phyloP scores from a whole-genome alignment of 2,797 vertebrate genomes.

The Sorex maritimensis region DNA sequence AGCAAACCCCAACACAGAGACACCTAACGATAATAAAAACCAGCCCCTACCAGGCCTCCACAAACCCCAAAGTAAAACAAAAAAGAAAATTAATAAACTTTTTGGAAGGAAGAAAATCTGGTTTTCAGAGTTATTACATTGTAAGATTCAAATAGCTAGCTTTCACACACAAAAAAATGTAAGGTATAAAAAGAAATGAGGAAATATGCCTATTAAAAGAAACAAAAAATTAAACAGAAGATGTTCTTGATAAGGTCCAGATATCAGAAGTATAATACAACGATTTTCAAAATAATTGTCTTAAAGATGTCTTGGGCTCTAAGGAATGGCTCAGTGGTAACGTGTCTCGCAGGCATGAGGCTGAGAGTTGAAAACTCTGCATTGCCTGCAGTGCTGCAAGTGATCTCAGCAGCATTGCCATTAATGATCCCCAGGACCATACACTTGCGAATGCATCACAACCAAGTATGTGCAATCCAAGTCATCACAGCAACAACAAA shows the following conservation, averaged over 20 bases:
- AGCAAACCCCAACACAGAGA: not conserved
- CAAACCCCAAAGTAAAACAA: too few species aligned
- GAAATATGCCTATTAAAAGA: not conserved
- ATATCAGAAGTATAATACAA: not conserved
- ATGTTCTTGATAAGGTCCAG: not conserved
- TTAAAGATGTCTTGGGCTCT: not conserved
- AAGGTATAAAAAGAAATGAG: not conserved
- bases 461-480: too few species aligned
- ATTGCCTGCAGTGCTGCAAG: too few species aligned
- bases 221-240: slow-evolving; percentile 6
- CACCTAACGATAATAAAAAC: not conserved
- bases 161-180: not conserved
- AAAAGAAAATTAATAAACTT: not conserved
- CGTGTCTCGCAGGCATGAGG: too few species aligned
- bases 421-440: too few species aligned
- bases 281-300: not conserved
- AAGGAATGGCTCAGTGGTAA: too few species aligned
- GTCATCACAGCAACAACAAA: too few species aligned
- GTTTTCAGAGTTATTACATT: not conserved
- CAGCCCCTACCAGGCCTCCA: too few species aligned
- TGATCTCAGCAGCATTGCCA: too few species aligned
- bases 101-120: not conserved
- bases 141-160: not conserved
- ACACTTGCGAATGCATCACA: too few species aligned
- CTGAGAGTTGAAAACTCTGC: too few species aligned